A percentile compares a stretch with the other conserved stretches of the same genome.
phyloP scores from a whole-genome alignment of 2,888 invertebrate genomes.

The Athalia cordata region DNA sequence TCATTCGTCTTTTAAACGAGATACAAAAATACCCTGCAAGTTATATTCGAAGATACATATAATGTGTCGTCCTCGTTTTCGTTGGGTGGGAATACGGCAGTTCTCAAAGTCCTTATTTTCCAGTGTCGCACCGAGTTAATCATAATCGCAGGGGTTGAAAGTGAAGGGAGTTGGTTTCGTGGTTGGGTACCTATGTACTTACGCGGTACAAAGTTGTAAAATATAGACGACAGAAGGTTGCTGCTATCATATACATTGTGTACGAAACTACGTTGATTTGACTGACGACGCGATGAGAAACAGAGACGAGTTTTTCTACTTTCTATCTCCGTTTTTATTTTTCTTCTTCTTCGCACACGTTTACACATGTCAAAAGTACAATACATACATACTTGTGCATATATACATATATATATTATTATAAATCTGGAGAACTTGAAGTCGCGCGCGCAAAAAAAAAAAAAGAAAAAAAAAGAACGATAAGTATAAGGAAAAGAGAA shows the following conservation, averaged over 20 bases:
- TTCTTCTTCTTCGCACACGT: too few species aligned
- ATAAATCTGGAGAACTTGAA: too few species aligned
- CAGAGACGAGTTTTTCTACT: constrained; percentile 11
- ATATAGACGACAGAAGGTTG: neutral
- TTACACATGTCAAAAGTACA: too few species aligned
- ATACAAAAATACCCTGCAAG: too few species aligned
- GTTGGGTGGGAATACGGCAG: neutral
- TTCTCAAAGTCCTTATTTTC: constrained; percentile 62
- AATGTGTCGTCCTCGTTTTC: neutral
- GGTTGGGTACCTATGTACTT: neutral
- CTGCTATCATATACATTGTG: neutral
- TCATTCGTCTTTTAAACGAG: too few species aligned
- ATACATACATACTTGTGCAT: too few species aligned
- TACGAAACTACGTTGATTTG: constrained; percentile 21
- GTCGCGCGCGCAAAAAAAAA: too few species aligned
- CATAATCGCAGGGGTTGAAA: constrained; percentile 42
- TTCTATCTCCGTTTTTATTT: too few species aligned
- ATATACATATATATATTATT: too few species aligned
- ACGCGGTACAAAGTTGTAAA: constrained; percentile 5
- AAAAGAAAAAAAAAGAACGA: too few species aligned
- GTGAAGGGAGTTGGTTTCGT: neutral
- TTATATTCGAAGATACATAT: too few species aligned
- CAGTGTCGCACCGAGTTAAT: constrained; percentile 71
- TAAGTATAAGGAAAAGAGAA: constrained; percentile 6
- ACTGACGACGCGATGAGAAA: constrained; percentile 30